Percentiles rank a stretch among this genome's conserved stretches.
These are phyloP conservation scores for Tympanuchus pallidicinctus DNA, from an alignment of 2,113 vertebrate genomes.

Conservation along the genomic window DNA sequence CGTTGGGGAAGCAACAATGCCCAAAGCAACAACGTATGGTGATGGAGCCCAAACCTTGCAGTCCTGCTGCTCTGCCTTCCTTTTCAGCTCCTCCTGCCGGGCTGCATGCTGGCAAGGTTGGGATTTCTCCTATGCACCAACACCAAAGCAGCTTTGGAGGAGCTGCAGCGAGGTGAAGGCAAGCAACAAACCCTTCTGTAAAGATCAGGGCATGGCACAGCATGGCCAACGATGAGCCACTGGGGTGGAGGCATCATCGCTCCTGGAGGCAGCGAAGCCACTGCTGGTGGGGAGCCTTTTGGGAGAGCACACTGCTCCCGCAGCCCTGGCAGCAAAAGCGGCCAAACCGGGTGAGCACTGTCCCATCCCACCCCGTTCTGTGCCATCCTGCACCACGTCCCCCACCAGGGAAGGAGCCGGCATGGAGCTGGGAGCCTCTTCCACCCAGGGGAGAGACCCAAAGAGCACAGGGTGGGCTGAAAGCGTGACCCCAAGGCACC, in stretches of 20 bases:
- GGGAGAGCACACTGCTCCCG: not conserved
- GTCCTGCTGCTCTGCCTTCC: not conserved
- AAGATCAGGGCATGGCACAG: not conserved
- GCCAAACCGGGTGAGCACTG: not conserved
- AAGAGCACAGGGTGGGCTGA: not conserved
- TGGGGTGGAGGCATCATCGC: not conserved
- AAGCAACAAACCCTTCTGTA: not conserved
- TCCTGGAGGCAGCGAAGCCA: not conserved
- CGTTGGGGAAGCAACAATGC: rapidly evolving
- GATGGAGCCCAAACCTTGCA: not conserved
- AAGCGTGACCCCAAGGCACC: not conserved
- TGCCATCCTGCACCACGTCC: not conserved
- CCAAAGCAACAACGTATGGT: rapidly evolving
- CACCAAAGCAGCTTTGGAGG: not conserved
- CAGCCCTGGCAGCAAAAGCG: not conserved
- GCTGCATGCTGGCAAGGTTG: rapidly evolving
- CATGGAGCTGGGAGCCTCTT: not conserved
- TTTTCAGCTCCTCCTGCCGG: not conserved
- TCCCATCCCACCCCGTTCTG: not conserved
- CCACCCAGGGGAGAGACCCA: not conserved
- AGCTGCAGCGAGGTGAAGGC: not conserved
- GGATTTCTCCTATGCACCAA: not conserved
- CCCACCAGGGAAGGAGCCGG: not conserved
- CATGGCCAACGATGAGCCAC: not conserved
- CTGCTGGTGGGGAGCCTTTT: not conserved